phyloP scores from a whole-genome alignment of 2,113 vertebrate species.

The Entelurus aequoreus region DNA sequence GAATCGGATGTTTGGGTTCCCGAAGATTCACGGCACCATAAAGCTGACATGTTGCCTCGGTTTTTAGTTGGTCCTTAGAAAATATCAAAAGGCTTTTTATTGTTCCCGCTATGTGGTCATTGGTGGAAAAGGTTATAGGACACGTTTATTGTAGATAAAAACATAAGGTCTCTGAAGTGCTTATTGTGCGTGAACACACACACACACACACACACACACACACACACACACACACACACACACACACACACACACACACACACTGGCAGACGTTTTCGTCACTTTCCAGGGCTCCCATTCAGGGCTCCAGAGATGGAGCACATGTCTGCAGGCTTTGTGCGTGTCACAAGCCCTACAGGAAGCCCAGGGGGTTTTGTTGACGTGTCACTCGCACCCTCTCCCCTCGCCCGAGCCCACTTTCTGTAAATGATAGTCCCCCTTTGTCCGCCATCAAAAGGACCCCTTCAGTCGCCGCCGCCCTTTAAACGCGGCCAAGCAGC shows the following conservation, averaged over 20 bases:
- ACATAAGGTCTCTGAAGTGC: no score
- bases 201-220: slow-evolving; percentile 17
- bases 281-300: slow-evolving; percentile 33
- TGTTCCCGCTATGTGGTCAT: no score
- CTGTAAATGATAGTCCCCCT: slow-evolving; percentile 75
- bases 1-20: no score
- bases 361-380: slow-evolving; percentile 82
- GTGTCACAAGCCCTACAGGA: slow-evolving; percentile 71
- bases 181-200: slow-evolving; percentile 2
- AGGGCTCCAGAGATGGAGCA: slow-evolving; percentile 66
- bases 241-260: slow-evolving; percentile 21
- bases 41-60: no score
- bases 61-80: not conserved
- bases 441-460: slow-evolving; percentile 81
- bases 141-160: not conserved
- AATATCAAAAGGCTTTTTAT: no score
- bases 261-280: slow-evolving; percentile 29
- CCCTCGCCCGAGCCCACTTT: slow-evolving; percentile 74
- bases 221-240: slow-evolving; percentile 30
- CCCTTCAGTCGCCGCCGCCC: slow-evolving; percentile 65
- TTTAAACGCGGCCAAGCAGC: slow-evolving; percentile 76
- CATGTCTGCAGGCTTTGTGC: slow-evolving; percentile 78
- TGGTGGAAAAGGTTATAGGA: no score
- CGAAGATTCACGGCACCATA: no score
- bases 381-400: slow-evolving; percentile 83